Percentiles rank a stretch among this genome's conserved stretches.
Evolutionary conservation across 2,888 invertebrate species (phyloP).

Genomic region (Oxytorus armatus): DNA sequence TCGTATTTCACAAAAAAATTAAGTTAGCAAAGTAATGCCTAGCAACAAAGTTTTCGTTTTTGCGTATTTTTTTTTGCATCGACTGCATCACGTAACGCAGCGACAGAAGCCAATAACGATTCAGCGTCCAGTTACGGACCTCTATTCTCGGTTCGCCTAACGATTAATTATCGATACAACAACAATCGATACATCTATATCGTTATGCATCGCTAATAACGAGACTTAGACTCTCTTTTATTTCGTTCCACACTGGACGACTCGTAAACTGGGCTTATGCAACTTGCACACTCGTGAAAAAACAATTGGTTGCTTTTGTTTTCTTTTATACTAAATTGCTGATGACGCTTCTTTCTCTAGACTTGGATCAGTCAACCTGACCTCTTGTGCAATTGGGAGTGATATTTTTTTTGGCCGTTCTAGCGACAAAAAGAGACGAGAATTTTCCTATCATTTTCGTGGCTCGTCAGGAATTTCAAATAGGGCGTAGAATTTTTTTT

Average conservation of each 20-base stretch:
- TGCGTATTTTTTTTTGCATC: background rate
- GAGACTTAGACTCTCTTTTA: no score
- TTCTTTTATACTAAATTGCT: slow-evolving; percentile 22
- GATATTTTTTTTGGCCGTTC: background rate
- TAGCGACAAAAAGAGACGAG: background rate
- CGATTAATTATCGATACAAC: slow-evolving; percentile 61
- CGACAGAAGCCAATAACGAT: slow-evolving; percentile 20
- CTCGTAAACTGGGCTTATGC: no score
- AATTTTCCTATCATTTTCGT: no score
- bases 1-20: background rate
- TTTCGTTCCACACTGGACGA: no score
- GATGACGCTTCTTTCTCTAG: background rate
- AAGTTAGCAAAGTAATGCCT: background rate
- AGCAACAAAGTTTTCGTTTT: background rate
- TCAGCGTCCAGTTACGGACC: slow-evolving; percentile 33
- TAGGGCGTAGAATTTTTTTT: no score
- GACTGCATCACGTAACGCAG: slow-evolving; percentile 43
- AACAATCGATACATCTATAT: background rate
- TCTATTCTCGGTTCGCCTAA: slow-evolving; percentile 57
- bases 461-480: no score
- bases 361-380: background rate
- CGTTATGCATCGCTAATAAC: no score
- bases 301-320: slow-evolving; percentile 20
- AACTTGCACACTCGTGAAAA: slow-evolving; percentile 35
- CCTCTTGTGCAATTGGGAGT: background rate